Percentiles rank a stretch among this genome's conserved stretches.
Evolutionary conservation across 2,888 invertebrate genomes (phyloP).

Genomic region (Epistrophe eligans): DNA sequence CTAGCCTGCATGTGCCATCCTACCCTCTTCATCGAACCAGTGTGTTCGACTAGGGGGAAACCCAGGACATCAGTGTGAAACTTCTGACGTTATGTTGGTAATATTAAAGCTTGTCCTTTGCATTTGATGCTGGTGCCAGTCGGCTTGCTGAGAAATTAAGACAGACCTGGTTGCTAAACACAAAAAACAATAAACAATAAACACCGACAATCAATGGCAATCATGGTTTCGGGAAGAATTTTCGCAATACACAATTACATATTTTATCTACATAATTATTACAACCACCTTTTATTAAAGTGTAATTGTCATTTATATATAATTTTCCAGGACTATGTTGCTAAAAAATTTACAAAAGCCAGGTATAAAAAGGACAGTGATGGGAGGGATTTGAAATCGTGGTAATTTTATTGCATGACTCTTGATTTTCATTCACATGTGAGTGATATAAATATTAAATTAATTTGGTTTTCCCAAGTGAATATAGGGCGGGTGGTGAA

Average conservation of each 20-base stretch:
- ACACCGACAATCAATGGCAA: constrained; percentile 40
- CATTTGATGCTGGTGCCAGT: too few relatives aligned
- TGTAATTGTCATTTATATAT: constrained; percentile 46
- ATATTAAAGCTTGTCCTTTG: too few relatives aligned
- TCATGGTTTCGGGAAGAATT: constrained; percentile 37
- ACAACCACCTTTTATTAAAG: constrained; percentile 39
- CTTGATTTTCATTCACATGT: constrained; percentile 9
- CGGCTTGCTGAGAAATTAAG: too few relatives aligned
- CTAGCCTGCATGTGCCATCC: too few relatives aligned
- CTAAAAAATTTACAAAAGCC: constrained; percentile 5
- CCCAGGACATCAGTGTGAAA: too few relatives aligned
- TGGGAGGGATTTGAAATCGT: constrained; percentile 12
- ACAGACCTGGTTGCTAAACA: not conserved
- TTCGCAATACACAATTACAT: constrained; percentile 10
- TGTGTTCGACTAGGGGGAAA: too few relatives aligned
- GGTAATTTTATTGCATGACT: constrained; percentile 53
- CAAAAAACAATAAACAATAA: not conserved
- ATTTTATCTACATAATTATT: constrained; percentile 9
- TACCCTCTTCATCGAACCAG: too few relatives aligned
- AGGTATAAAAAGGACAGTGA: not conserved
- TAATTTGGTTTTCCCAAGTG: constrained; percentile 41
- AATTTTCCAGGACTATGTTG: constrained; percentile 24
- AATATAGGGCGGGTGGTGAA: constrained; percentile 7
- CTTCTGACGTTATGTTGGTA: too few relatives aligned
- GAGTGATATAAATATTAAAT: constrained; percentile 41